Base-by-base conservation (phyloP, 2,888 invertebrate species). In the Lithophane semibrunnea region DNA sequence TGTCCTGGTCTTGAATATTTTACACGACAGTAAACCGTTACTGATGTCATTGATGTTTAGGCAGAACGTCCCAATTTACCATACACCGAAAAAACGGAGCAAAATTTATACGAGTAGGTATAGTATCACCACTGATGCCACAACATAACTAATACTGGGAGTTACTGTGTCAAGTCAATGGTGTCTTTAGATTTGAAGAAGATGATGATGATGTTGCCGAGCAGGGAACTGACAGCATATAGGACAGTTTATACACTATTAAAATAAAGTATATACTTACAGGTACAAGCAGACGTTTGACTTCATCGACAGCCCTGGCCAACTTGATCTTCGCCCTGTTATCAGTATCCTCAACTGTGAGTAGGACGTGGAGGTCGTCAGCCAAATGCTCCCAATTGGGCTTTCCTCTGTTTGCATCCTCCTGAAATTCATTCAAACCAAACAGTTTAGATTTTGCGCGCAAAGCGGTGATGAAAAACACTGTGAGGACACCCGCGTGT, bases 341-440 rank as follows among this genome's bases (percentile, higher is more conserved):
- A 94, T 99, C 99, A 85, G 99, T 99, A 96, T 99, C 99, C 97
- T 99, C 99, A 49, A 99, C 99, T 89, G 99, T 99, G 91, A 99
- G 98, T 89, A 99, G 97, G 84, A 99, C 99, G 96, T 99, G 99
- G 77, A 99, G 97, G 92, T 99, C 99, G 94, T 99, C 99, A 90
- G 99, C 99, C 94, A 99, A 97, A 95, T 99, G 99, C 95, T 99
- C 99, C 99, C 99, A 99, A 97, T 99, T 99, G 86, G 99, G 99
- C 97, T 99, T 99, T 89, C 99, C 99, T 94, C 99, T 98, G 97
- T 99, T 99, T 92, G 99, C 98, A 94, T 99, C 99, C 97, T 99
- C 99, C 99, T 99, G 97, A 69, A 88, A 88, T 83, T 75, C 24
- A 76, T 80, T 52, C 1, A 75, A 80, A 79, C 61, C 60, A 71